Conservation (phyloP, 2,888 invertebrate species). For the Margaritifera margaritifera region DNA sequence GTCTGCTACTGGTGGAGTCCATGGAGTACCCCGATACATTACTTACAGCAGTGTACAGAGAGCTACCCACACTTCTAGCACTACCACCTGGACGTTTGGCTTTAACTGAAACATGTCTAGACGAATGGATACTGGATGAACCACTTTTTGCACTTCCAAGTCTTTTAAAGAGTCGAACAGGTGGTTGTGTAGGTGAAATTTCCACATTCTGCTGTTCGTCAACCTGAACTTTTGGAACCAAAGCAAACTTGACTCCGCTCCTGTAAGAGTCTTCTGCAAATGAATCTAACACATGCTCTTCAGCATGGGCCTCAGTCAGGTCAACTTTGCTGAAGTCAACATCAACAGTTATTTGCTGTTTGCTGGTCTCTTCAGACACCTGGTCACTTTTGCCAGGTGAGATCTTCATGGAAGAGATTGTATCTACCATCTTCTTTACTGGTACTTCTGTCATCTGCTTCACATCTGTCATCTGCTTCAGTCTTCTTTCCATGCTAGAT, state of each 20-base stretch:
- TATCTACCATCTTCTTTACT: no score
- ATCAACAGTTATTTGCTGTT: constrained; percentile 10
- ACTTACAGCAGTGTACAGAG: constrained; percentile 36
- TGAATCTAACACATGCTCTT: constrained; percentile 13
- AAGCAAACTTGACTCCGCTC: constrained; percentile 6
- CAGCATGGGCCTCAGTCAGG: neutral
- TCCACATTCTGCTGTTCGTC: constrained; percentile 2
- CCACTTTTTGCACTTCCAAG: constrained; percentile 31
- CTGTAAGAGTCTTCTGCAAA: neutral
- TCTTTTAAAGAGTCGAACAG: constrained; percentile 28
- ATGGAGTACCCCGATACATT: constrained; percentile 26
- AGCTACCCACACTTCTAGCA: constrained; percentile 48
- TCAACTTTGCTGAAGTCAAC: constrained; percentile 28
- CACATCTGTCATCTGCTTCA: constrained; percentile 26
- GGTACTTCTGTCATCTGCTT: constrained; percentile 7
- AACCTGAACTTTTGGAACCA: constrained; percentile 3
- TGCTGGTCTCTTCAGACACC: neutral
- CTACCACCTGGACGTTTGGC: constrained; percentile 35
- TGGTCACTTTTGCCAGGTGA: constrained; percentile 5
- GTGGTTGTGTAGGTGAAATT: constrained; percentile 12
- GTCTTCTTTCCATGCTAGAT: constrained; percentile 38
- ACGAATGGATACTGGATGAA: constrained; percentile 7
- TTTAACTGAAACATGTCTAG: constrained; percentile 10
- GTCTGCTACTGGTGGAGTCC: constrained; percentile 39
- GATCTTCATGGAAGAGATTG: constrained; percentile 3